These are phyloP conservation scores for Alsophila aescularia DNA, from an alignment of 2,888 invertebrate species.

Conservation along the genomic window DNA sequence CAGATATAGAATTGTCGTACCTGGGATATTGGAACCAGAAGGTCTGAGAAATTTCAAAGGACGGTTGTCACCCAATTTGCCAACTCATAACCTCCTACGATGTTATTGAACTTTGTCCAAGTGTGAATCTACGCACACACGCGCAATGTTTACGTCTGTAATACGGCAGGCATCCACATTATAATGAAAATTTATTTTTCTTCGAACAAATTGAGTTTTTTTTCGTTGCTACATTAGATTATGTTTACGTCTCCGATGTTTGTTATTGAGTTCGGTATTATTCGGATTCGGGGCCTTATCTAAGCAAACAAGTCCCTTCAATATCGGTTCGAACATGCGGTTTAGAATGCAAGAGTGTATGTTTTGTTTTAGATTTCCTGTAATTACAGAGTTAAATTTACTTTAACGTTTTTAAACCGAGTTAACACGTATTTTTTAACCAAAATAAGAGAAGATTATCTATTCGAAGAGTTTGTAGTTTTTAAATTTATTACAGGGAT, in stretches of 20 bases:
- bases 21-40: constrained; percentile 51
- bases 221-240: constrained; percentile 29
- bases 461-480: too few species aligned
- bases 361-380: neutral
- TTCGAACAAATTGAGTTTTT: constrained; percentile 22
- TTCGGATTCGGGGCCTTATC: constrained; percentile 22
- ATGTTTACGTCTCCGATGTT: constrained; percentile 32
- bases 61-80: constrained; percentile 68
- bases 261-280: constrained; percentile 31
- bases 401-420: neutral
- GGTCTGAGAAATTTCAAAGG: constrained; percentile 48
- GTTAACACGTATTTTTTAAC: too few species aligned
- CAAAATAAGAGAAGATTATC: too few species aligned
- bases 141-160: constrained; percentile 1
- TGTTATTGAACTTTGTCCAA: constrained; percentile 41
- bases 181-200: constrained; percentile 25
- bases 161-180: constrained; percentile 10
- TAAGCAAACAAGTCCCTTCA: constrained; percentile 12
- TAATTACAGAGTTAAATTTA: neutral
- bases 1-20: constrained; percentile 58
- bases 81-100: constrained; percentile 60
- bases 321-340: constrained; percentile 2
- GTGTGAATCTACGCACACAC: constrained; percentile 22
- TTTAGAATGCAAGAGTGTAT: neutral
- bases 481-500: too few species aligned